Evolutionary conservation across 2,797 vertebrate species (phyloP).

Genomic region (Capromys pilorides): DNA sequence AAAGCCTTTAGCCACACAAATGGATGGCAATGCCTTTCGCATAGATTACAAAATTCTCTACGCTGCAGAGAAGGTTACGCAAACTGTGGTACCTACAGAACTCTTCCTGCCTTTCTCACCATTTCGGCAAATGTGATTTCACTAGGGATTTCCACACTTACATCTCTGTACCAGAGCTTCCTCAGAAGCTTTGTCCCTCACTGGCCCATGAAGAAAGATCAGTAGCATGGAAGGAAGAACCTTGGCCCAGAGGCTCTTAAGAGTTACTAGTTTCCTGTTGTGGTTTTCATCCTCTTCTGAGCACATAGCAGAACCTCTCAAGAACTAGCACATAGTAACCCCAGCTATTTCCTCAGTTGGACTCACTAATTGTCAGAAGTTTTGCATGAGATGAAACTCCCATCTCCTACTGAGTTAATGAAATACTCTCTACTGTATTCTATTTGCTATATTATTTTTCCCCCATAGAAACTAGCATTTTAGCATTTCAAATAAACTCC

Average conservation of each 20-base stretch:
- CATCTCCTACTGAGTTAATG: not conserved
- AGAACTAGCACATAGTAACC: not conserved
- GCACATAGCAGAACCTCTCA: not conserved
- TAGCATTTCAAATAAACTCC: not conserved
- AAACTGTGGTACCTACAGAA: not conserved
- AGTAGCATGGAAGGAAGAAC: no score
- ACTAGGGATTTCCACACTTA: not conserved
- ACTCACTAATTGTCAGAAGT: not conserved
- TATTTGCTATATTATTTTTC: not conserved
- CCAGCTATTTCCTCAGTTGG: not conserved
- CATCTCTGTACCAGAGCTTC: not conserved
- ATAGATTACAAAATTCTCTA: not conserved
- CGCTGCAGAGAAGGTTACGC: not conserved
- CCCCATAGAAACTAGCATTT: not conserved
- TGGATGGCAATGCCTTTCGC: not conserved
- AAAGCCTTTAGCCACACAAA: not conserved
- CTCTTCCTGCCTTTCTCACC: not conserved
- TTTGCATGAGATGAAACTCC: not conserved
- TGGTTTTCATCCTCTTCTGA: not conserved
- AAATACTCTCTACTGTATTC: accelerated
- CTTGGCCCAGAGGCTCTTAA: not conserved
- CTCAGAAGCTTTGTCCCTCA: not conserved
- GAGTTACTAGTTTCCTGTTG: not conserved
- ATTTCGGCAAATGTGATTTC: not conserved
- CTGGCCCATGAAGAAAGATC: not conserved